These are phyloP conservation scores for Epizoanthus stellaris DNA, from an alignment of 92 coral and sea anemone species.

Conservation along the genomic window DNA sequence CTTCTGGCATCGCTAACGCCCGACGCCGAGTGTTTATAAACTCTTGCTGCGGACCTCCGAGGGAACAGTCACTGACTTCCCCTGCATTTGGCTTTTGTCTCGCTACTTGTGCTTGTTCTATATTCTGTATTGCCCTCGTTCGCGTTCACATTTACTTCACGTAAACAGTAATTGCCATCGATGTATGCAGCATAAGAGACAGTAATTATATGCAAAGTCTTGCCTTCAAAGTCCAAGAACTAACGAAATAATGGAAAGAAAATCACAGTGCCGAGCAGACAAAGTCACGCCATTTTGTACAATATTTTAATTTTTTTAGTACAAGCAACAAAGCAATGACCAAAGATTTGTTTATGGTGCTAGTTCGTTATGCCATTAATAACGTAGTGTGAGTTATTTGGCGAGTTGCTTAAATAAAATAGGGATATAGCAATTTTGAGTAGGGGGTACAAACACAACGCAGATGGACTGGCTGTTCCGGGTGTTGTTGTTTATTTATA, in stretches of 20 bases:
- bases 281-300: constrained; percentile 19
- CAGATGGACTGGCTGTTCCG: neutral
- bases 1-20: neutral
- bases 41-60: constrained; percentile 78
- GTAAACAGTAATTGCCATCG: neutral
- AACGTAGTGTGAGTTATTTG: neutral
- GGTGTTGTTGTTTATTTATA: constrained; percentile 1
- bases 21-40: constrained; percentile 45
- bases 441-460: constrained; percentile 68
- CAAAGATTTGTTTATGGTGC: neutral
- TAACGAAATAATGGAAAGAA: neutral
- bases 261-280: neutral
- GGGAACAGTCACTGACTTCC: constrained; percentile 55
- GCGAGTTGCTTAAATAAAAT: neutral
- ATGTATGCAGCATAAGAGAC: neutral
- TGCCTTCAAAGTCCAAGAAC: neutral
- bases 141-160: neutral
- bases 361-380: constrained; percentile 42
- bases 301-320: constrained; percentile 14
- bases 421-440: constrained; percentile 31
- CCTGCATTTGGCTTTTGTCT: neutral
- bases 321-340: neutral
- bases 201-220: constrained; percentile 15
- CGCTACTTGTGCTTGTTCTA: constrained; percentile 59
- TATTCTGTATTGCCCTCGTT: constrained; percentile 24